Conservation (phyloP, 2,797 vertebrate genomes). For the Channa striata region DNA sequence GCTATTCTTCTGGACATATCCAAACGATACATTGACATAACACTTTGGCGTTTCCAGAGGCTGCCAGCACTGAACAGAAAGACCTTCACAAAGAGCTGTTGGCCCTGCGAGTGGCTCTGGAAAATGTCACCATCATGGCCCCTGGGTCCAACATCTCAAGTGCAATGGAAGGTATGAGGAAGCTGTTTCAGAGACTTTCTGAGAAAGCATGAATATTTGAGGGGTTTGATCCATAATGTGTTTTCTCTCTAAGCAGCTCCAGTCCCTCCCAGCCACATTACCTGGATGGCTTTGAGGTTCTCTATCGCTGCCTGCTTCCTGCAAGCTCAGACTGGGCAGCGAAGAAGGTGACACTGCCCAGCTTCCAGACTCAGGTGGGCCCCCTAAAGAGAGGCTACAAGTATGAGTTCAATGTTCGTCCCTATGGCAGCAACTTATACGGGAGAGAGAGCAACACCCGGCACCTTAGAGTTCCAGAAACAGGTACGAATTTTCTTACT, state of each 20-base stretch:
- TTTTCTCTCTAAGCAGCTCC: conserved; percentile 78
- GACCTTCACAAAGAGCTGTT: conserved; percentile 87
- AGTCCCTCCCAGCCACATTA: conserved; percentile 80
- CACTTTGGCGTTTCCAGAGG: conserved; percentile 75
- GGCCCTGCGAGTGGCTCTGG: conserved; percentile 85
- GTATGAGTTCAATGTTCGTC: conserved; percentile 95
- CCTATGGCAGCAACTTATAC: conserved; percentile 84
- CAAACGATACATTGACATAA: neutral
- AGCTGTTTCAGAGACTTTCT: neutral
- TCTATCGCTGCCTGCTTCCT: conserved; percentile 87
- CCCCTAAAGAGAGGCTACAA: conserved; percentile 90
- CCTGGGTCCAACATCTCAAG: conserved; percentile 74
- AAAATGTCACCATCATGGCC: conserved; percentile 83
- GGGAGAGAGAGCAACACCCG: conserved; percentile 93
- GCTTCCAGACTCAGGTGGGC: conserved; percentile 80
- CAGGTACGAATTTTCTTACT: conserved; percentile 77
- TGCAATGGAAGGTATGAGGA: conserved; percentile 89
- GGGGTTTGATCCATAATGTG: neutral
- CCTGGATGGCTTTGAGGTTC: conserved; percentile 87
- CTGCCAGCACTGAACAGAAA: conserved; percentile 65
- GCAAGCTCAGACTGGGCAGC: conserved; percentile 84
- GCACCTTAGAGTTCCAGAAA: conserved; percentile 90
- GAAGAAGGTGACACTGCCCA: conserved; percentile 71
- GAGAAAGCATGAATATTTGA: neutral
- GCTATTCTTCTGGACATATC: neutral